phyloP scores from a whole-genome alignment of 1,140 invertebrate species.

The Sogatella furcifera region DNA sequence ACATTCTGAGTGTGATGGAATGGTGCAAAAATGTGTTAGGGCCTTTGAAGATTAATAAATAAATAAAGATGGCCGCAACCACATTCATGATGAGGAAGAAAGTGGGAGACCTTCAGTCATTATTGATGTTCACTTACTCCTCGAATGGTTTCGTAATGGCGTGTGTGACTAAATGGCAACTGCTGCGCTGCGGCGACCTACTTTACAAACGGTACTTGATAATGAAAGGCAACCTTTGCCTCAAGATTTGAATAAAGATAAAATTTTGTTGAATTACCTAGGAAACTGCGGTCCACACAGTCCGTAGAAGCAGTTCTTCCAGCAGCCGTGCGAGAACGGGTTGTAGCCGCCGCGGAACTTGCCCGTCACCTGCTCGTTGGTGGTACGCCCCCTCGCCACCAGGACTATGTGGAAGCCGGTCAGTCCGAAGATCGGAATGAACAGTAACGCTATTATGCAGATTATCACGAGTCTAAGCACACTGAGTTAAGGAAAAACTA shows the following conservation, averaged over 20 bases:
- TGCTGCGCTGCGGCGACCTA: too few relatives aligned
- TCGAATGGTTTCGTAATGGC: too few relatives aligned
- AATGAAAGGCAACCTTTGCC: not conserved
- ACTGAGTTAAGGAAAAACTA: conserved; percentile 13
- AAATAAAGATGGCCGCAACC: too few relatives aligned
- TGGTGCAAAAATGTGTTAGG: too few relatives aligned
- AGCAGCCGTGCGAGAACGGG: conserved; percentile 90
- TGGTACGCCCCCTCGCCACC: conserved; percentile 95
- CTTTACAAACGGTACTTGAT: too few relatives aligned
- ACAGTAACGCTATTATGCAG: conserved; percentile 45
- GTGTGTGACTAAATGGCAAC: too few relatives aligned
- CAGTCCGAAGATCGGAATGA: conserved; percentile 94
- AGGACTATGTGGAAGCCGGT: conserved; percentile 96
- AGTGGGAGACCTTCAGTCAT: too few relatives aligned
- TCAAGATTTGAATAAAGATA: too few relatives aligned
- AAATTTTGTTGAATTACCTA: conserved; percentile 47
- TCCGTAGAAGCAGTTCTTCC: conserved; percentile 88
- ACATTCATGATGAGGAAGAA: too few relatives aligned
- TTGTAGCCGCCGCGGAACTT: conserved; percentile 97
- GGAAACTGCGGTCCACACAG: conserved; percentile 95
- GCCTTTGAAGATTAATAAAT: too few relatives aligned
- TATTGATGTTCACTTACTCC: too few relatives aligned
- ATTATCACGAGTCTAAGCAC: conserved; percentile 18
- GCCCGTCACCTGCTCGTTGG: conserved; percentile 98
- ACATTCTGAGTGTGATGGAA: too few relatives aligned